These are phyloP conservation scores for Cricetomys ansorgei DNA, from an alignment of 2,113 vertebrate genomes.

Conservation along the genomic window DNA sequence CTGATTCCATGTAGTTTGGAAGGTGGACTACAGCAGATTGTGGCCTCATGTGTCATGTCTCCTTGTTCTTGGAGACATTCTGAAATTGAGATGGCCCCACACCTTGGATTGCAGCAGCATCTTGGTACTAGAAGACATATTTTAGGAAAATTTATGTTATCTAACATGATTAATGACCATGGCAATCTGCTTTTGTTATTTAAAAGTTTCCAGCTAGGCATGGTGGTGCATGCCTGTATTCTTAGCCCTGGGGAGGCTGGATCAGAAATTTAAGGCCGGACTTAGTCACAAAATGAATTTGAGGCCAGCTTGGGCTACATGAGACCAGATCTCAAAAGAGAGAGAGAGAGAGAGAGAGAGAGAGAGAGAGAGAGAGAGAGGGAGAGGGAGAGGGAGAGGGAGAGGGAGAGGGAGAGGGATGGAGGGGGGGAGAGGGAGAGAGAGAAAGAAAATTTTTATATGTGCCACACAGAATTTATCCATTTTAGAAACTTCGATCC, in stretches of 20 bases:
- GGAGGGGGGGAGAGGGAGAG: no score
- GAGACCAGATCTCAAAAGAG: not conserved
- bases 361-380: not conserved
- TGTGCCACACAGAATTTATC: not conserved
- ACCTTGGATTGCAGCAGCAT: not conserved
- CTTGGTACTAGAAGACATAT: slow-evolving; percentile 28
- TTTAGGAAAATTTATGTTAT: slow-evolving; percentile 40
- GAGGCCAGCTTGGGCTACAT: not conserved
- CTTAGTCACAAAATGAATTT: not conserved
- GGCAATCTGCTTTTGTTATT: not conserved
- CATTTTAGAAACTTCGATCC: slow-evolving; percentile 34
- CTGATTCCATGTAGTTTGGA: slow-evolving; percentile 12
- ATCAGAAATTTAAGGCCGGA: not conserved
- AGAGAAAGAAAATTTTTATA: not conserved
- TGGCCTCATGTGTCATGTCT: not conserved
- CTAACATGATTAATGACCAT: slow-evolving; percentile 30
- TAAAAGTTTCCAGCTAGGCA: not conserved
- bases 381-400: not conserved
- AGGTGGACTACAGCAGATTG: not conserved
- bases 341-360: not conserved
- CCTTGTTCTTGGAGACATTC: not conserved
- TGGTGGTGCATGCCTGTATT: not conserved
- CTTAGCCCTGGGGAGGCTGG: no score
- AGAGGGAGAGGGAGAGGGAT: not conserved
- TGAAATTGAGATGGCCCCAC: not conserved